Base-by-base conservation (phyloP, 2,113 vertebrate species). In the Myanophis thanlyinensis region DNA sequence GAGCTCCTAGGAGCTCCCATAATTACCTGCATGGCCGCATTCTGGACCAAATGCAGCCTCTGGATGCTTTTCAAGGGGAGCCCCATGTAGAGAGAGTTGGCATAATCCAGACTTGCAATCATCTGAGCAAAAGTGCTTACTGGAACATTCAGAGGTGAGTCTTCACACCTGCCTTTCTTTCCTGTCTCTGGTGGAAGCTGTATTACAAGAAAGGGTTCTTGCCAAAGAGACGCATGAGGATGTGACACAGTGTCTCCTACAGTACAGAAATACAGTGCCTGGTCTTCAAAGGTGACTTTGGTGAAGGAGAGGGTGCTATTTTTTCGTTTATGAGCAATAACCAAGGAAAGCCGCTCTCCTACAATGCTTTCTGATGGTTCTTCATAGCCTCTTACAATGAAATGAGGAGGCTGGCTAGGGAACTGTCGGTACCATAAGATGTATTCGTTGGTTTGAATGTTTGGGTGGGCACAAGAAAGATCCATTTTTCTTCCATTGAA, bases 161-260 rank as follows among this genome's bases (percentile, higher is more conserved):
- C 54, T 56, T 56, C 8, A 56, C 54, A 56, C 7, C 23, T 56
- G 23, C 23, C 54, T 56, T 56, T 27, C 54, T 59, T 59, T 30
- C 10, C 25, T 59, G 3, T 59, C 27, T 59, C 56, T 59, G 10
- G 27, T 4, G 56, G 27, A 9, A 59, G 27, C 56, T 59, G 25
- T 27, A 59, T 59, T 59, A 10, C 56, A 30, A 23, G 90, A 40
- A 18, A 22, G 52, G 56, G 48, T 93, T 90, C n/a, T 91, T 92
- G 91, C 11, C 53, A 62, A 53, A 20, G 11, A 2, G 12, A 22
- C 22, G 1, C 6, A n/a, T 10, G 4, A 49, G 40, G 40, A 35
- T 40, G 59, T 67, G 13, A 25, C 89, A 89, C 93, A 91, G 93
- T 95, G 94, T 80, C 86, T 23, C 47, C 52, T 5, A 89, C 7